Base-by-base conservation (phyloP, 2,888 invertebrate species). In the Drosophila mimetica region DNA sequence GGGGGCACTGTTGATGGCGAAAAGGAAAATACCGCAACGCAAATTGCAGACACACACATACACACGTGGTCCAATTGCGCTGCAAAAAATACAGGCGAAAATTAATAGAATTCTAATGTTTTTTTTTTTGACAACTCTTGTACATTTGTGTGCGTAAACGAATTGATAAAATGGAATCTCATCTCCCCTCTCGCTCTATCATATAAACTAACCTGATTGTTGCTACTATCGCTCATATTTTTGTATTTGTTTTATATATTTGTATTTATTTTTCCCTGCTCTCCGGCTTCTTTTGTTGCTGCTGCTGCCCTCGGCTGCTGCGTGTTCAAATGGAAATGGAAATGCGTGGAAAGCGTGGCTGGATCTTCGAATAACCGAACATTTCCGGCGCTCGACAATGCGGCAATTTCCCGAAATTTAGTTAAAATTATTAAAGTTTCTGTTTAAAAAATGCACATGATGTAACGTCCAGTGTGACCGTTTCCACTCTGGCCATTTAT, bases 181-280 rank as follows among this genome's bases (percentile, higher is more conserved):
- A n/a, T 11, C 25, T 36, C 13, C 41, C 39, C 11, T 47, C 14
- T 39, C 25, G 9, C 34, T 44, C 16, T 13, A 59, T 51, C 78
- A n/a, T n/a, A n/a, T n/a, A n/a, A 86, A 84, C 84, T 86, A 83
- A 84, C 84, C 84, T 84, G 84, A 81, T 84, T 84, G 53, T 67
- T 86, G 79, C 48, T 36, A 36, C 77, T 86, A 59, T 86, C 84
- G 86, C 75, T 84, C 84, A 84, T 42, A 42, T n/a, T n/a, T 42
- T 83, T 70, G 75, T 85, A 48, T 42, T 66, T 63, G 60, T 63
- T 63, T 46, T n/a, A n/a, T 52, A 42, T 50, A 71, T 78, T 74
- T 84, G 67, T 80, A 70, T 81, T 77, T 69, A 75, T 79, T 46
- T 69, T 69, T n/a, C n/a, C 44, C 42, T 47, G 7, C 7, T 1